A percentile compares a stretch with the other conserved stretches of the same genome.
These are phyloP conservation scores for Rhopilema esculentum DNA, from an alignment of 30 jellyfish, hydroid and myxozoan species.

Conservation along the genomic window DNA sequence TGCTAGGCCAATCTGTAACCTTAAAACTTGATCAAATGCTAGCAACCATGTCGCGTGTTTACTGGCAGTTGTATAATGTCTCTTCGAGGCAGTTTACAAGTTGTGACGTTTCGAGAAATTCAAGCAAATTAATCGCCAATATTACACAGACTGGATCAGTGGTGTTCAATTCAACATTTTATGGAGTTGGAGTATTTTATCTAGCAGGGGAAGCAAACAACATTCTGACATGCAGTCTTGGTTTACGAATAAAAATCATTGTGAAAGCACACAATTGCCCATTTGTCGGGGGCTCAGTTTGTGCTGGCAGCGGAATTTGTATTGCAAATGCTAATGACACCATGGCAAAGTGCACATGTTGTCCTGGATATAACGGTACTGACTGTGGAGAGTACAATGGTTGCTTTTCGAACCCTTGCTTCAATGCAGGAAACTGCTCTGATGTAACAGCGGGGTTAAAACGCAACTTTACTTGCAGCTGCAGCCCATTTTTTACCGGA, in stretches of 20 bases:
- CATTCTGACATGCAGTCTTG: conserved; percentile 35
- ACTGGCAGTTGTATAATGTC: conserved; percentile 53
- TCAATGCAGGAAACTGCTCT: conserved; percentile 81
- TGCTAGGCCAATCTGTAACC: conserved; percentile 27
- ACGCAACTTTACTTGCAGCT: conserved; percentile 66
- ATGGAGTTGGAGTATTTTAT: conserved; percentile 36
- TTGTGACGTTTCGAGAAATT: conserved; percentile 6
- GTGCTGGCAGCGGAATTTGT: conserved; percentile 71
- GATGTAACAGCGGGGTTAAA: conserved; percentile 56
- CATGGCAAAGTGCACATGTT: conserved; percentile 59
- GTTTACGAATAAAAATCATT: conserved; percentile 34
- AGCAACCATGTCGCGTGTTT: background rate
- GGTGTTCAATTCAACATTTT: conserved; percentile 30
- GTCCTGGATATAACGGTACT: conserved; percentile 67
- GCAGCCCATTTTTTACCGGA: conserved; percentile 81
- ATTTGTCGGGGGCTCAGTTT: background rate
- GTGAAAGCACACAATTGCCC: conserved; percentile 25
- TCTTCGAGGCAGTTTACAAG: conserved; percentile 27
- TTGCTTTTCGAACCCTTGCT: conserved; percentile 72
- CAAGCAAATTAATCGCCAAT: background rate
- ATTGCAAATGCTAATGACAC: conserved; percentile 23
- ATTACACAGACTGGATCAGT: conserved; percentile 19
- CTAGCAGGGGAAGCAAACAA: conserved; percentile 47
- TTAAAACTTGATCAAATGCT: conserved; percentile 9
- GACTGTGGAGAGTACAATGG: conserved; percentile 71